Percentiles rank a stretch among this genome's conserved stretches.
Conservation (phyloP, 1,140 invertebrate species). For the Paraescarpia echinospica region DNA sequence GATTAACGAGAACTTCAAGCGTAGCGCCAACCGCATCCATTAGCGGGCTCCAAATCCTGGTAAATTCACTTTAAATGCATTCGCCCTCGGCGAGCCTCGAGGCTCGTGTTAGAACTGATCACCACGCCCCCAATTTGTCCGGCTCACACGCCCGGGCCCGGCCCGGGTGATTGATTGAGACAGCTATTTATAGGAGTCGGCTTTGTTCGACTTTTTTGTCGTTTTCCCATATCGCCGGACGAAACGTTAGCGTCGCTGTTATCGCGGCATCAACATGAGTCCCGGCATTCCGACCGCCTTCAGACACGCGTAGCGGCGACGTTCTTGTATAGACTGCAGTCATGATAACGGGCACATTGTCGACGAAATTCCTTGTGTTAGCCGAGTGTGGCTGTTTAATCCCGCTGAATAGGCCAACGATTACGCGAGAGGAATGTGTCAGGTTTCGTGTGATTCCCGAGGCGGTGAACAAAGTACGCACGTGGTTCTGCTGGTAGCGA, state of each 20-base stretch:
- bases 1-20: neutral
- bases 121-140: neutral
- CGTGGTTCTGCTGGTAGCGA: neutral
- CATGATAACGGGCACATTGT: neutral
- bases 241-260: neutral
- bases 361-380: neutral
- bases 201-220: neutral
- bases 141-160: neutral
- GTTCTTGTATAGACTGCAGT: neutral
- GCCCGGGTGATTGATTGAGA: neutral
- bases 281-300: neutral
- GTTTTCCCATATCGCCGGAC: neutral
- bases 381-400: neutral
- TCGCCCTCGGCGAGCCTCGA: neutral
- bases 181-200: neutral
- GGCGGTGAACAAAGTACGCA: neutral
- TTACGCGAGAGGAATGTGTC: neutral
- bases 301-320: neutral
- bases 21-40: neutral
- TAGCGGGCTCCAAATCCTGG: neutral
- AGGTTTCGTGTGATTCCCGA: neutral
- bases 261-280: neutral
- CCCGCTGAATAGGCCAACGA: neutral
- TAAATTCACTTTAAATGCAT: neutral
- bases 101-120: neutral